Evolutionary conservation across 2,797 vertebrate species (phyloP).

Genomic region (Urosaurus nigricauda): DNA sequence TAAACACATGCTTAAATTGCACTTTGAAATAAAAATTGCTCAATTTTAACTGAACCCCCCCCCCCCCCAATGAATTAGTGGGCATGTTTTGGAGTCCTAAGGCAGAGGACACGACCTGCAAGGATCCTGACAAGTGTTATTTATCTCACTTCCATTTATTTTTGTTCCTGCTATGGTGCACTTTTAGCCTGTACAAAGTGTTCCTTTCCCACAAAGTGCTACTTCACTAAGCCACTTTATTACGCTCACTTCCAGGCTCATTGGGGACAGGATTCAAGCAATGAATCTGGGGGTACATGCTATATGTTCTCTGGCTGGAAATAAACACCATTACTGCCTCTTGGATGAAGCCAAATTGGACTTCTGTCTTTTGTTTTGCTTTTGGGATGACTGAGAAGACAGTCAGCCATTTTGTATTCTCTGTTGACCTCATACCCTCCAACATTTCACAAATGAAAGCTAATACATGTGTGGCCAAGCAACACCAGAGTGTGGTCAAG

Average conservation of each 20-base stretch:
- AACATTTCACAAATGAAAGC: no score
- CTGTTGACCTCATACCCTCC: no score
- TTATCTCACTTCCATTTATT: not conserved
- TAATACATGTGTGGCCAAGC: no score
- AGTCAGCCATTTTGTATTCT: not conserved
- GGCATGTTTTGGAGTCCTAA: not conserved
- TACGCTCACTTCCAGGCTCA: not conserved
- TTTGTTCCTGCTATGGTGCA: not conserved
- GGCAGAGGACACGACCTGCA: not conserved
- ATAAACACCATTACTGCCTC: no score
- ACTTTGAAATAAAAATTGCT: not conserved
- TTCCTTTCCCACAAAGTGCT: not conserved
- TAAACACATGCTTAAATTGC: not conserved
- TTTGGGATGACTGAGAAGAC: not conserved
- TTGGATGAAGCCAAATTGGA: not conserved
- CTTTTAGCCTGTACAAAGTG: not conserved
- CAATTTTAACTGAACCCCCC: not conserved
- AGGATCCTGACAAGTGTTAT: not conserved
- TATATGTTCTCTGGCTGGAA: not conserved
- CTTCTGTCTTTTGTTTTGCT: not conserved
- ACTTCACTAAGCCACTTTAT: no score
- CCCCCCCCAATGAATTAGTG: not conserved
- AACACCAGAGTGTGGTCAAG: no score
- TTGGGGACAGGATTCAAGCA: not conserved
- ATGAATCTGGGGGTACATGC: no score